Base-by-base conservation (phyloP, 1,140 invertebrate genomes). In the Drosophila dunni region DNA sequence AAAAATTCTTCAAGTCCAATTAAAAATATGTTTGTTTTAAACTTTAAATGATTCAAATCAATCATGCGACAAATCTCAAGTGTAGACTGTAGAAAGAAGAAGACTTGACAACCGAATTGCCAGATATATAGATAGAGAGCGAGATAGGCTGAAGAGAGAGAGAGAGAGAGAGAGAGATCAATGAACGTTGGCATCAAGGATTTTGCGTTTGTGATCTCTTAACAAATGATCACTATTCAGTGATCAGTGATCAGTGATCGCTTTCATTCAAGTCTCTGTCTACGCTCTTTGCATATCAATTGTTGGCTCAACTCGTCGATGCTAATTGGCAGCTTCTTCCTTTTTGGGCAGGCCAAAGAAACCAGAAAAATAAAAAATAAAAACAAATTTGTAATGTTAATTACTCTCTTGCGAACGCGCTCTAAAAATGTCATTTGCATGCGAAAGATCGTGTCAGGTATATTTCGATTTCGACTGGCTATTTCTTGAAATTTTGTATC, bases 381-480 rank as follows among this genome's bases (percentile, higher is more conserved):
- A 29, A 29, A 5, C 24, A 29, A 79, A 83, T 83, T 83, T 83
- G 80, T 83, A 83, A 83, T 84, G 75, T 84, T 83, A 83, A 83
- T 83, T 84, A 57, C 40, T 53, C 48, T 58, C 36, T 63, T 48
- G 67, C 56, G 78, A 65, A 54, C 58, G 38, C 9, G 38, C 44
- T 63, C 61, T 63, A 42, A 33, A 38, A 51, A 34, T 29, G 53
- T n/a, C 61, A 88, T 88, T 88, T 83, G 80, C 83, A 88, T 88
- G 73, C 63, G 72, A 77, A 62, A 88, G 84, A 89, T 83, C 83
- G 82, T 58, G 84, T 89, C 83, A 88, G 83, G 83, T 88, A 88
- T 86, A 88, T 86, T 86, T 88, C 65, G 81, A 75, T 77, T 80
- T 84, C 61, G 77, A 54, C 66, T 82, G 80, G 45, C 60, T 24